Evolutionary conservation across 1,140 invertebrate genomes (phyloP).

Genomic region (Cydia fagiglandana): DNA sequence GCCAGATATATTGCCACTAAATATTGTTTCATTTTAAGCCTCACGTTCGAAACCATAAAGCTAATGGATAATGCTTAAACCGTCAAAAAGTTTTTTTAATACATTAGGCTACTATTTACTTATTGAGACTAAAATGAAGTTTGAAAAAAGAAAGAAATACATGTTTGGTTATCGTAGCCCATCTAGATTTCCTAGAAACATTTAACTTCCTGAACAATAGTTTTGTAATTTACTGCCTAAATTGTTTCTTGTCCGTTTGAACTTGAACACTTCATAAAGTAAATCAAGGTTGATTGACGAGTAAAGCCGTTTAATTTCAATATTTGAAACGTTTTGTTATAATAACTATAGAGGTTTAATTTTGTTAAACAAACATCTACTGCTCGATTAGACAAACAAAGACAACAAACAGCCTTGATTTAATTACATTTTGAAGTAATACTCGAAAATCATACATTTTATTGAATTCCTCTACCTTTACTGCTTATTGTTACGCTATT

Average conservation of each 20-base stretch:
- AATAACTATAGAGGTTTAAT: not conserved
- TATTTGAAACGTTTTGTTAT: not conserved
- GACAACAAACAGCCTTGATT: not conserved
- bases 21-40: too few species aligned
- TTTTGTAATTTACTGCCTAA: not conserved
- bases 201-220: too few species aligned
- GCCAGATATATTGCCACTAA: too few species aligned
- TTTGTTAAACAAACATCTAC: not conserved
- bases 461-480: not conserved
- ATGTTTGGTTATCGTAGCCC: too few species aligned
- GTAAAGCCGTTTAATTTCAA: not conserved
- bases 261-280: not conserved
- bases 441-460: not conserved
- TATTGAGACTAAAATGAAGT: too few species aligned
- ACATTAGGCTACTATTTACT: too few species aligned
- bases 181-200: too few species aligned
- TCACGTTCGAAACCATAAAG: too few species aligned
- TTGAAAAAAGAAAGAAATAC: too few species aligned
- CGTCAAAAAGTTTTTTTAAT: too few species aligned
- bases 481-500: too few species aligned
- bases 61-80: too few species aligned
- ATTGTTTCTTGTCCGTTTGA: not conserved
- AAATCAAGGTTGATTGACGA: not conserved
- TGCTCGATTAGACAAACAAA: slow-evolving; percentile 3
- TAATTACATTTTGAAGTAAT: not conserved